These are phyloP conservation scores for Arrhopalites spinosus DNA, from an alignment of 2,888 invertebrate species.

Conservation along the genomic window DNA sequence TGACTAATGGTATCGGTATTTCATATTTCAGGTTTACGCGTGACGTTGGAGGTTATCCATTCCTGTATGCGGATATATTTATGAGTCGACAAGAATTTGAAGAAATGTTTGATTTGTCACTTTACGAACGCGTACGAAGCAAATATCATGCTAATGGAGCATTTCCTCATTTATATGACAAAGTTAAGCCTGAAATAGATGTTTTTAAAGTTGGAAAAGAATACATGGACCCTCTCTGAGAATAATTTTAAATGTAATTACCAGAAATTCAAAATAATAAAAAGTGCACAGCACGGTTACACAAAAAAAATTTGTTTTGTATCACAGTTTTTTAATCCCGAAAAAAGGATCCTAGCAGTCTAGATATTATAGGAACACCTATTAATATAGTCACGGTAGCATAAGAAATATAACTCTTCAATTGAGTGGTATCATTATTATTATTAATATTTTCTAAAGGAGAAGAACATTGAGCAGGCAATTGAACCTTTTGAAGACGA, in stretches of 20 bases:
- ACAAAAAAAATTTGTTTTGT: not conserved
- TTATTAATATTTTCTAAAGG: not conserved
- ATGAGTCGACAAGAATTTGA: constrained; percentile 70
- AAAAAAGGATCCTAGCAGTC: not conserved
- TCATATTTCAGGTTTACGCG: constrained; percentile 64
- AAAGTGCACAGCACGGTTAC: no score
- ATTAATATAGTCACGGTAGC: constrained; percentile 18
- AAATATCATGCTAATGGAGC: constrained; percentile 67
- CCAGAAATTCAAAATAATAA: not conserved
- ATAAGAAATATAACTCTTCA: not conserved
- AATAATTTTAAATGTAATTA: not conserved
- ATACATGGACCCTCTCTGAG: constrained; percentile 57
- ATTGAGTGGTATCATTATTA: not conserved
- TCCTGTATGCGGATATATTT: constrained; percentile 73
- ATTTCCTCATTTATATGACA: constrained; percentile 71
- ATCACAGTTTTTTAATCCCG: not conserved
- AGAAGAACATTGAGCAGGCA: no score
- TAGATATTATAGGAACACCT: constrained; percentile 12
- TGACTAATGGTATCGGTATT: not conserved
- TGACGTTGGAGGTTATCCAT: constrained; percentile 71
- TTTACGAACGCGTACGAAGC: constrained; percentile 67
- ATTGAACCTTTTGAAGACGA: not conserved
- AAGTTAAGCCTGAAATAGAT: constrained; percentile 71
- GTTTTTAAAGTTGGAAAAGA: constrained; percentile 65
- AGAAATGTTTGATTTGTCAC: constrained; percentile 70